Conservation (phyloP, 1,140 invertebrate species). For the Plodia interpunctella region DNA sequence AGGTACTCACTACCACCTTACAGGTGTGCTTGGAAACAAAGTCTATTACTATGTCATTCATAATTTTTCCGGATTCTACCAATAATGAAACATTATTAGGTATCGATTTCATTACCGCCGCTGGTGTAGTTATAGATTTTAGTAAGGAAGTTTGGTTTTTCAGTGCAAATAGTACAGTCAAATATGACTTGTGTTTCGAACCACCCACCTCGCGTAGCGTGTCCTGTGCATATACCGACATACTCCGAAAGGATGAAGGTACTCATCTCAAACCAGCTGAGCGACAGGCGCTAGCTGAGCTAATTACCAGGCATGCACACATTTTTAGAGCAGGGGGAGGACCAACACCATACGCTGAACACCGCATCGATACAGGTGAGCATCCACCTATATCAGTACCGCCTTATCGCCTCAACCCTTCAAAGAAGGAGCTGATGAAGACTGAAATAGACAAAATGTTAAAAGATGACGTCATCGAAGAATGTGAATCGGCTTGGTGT, state of each 20-base stretch:
- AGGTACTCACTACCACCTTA: too few relatives aligned
- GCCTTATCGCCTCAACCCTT: conserved; percentile 36
- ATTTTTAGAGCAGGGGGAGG: conserved; percentile 17
- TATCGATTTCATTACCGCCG: conserved; percentile 15
- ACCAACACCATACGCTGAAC: conserved; percentile 25
- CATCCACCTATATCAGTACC: conserved; percentile 35
- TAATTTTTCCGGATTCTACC: too few relatives aligned
- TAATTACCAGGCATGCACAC: neutral
- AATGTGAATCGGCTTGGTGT: conserved; percentile 61
- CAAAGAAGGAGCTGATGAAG: conserved; percentile 24
- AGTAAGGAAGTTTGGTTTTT: conserved; percentile 4
- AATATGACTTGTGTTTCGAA: conserved; percentile 8
- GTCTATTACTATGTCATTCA: too few relatives aligned
- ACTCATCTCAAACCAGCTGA: neutral
- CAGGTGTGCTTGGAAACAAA: too few relatives aligned
- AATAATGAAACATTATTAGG: conserved; percentile 14
- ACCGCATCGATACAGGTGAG: conserved; percentile 36
- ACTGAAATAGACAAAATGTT: conserved; percentile 39
- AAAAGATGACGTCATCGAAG: conserved; percentile 49
- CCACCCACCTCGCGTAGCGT: neutral
- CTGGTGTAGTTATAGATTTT: conserved; percentile 18
- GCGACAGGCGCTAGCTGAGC: neutral
- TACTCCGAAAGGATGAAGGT: conserved; percentile 7
- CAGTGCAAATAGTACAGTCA: neutral
- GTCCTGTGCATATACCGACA: neutral